Conservation (phyloP, 2,113 vertebrate genomes). For the Sphaerodactylus townsendi region DNA sequence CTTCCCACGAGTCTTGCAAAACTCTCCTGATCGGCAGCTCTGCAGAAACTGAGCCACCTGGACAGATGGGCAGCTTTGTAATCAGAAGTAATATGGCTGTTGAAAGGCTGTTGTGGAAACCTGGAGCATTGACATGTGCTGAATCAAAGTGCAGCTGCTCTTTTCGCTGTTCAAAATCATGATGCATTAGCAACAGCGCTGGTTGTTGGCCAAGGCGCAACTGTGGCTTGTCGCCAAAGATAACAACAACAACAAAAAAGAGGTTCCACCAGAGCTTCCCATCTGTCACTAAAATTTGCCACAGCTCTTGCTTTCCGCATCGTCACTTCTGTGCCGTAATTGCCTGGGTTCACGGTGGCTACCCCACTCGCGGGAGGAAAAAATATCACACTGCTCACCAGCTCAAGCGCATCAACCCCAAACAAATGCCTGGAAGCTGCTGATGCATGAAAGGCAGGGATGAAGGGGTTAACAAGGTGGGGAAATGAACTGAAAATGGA, state of each 20-base stretch:
- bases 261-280: conserved; percentile 71
- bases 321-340: conserved; percentile 55
- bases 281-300: conserved; percentile 75
- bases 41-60: conserved; percentile 42
- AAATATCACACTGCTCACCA: conserved; percentile 48
- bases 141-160: conserved; percentile 74
- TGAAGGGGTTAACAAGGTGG: too few relatives aligned
- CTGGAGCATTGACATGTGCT: conserved; percentile 57
- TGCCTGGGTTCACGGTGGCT: conserved; percentile 24
- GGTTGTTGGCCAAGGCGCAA: conserved; percentile 75
- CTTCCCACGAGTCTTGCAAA: background rate
- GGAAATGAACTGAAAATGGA: too few relatives aligned
- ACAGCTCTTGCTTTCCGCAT: conserved; percentile 44
- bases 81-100: conserved; percentile 49
- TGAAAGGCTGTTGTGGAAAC: conserved; percentile 53
- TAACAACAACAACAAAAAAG: conserved; percentile 37
- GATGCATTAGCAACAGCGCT: conserved; percentile 78
- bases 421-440: background rate
- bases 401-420: conserved; percentile 47
- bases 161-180: conserved; percentile 76
- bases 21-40: background rate
- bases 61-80: conserved; percentile 34
- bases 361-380: conserved; percentile 43
- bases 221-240: conserved; percentile 75
- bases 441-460: too few relatives aligned